phyloP scores from a whole-genome alignment of 2,797 vertebrate genomes.

The Amblyraja radiata region DNA sequence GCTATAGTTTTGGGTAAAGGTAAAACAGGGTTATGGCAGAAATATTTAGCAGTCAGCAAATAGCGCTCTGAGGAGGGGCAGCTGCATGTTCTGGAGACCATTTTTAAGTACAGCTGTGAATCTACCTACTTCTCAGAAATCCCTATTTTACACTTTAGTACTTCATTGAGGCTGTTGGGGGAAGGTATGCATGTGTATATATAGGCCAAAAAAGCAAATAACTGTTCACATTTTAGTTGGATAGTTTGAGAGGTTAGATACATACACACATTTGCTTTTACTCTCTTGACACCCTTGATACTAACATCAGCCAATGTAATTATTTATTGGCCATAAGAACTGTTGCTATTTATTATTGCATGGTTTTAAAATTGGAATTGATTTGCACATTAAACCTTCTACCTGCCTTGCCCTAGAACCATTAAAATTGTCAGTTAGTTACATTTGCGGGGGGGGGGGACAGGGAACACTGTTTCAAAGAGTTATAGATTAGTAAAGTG shows the following conservation, averaged over 20 bases:
- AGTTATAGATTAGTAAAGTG: neutral
- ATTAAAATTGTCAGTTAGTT: neutral
- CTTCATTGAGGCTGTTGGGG: neutral
- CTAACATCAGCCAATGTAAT: conserved; percentile 1
- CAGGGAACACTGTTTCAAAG: neutral
- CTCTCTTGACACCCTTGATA: neutral
- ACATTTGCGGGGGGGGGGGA: neutral
- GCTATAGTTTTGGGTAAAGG: conserved; percentile 25
- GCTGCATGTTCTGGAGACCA: neutral
- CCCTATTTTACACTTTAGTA: neutral
- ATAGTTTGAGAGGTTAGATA: neutral
- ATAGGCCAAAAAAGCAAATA: neutral
- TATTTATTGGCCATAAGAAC: neutral
- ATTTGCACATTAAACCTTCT: conserved; percentile 8
- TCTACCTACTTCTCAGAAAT: neutral
- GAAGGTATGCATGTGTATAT: neutral
- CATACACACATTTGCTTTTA: neutral
- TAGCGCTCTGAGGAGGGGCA: conserved; percentile 12
- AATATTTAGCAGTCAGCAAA: conserved; percentile 30
- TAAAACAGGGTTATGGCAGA: conserved; percentile 17
- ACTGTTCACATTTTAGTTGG: neutral
- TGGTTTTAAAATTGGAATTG: neutral
- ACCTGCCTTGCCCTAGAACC: neutral
- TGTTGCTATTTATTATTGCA: conserved; percentile 23
- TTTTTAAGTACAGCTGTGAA: neutral